Percentiles rank a stretch among this genome's conserved stretches.
These are phyloP conservation scores for Cyclargus thomasi DNA, from an alignment of 1,140 invertebrate genomes.

Conservation along the genomic window DNA sequence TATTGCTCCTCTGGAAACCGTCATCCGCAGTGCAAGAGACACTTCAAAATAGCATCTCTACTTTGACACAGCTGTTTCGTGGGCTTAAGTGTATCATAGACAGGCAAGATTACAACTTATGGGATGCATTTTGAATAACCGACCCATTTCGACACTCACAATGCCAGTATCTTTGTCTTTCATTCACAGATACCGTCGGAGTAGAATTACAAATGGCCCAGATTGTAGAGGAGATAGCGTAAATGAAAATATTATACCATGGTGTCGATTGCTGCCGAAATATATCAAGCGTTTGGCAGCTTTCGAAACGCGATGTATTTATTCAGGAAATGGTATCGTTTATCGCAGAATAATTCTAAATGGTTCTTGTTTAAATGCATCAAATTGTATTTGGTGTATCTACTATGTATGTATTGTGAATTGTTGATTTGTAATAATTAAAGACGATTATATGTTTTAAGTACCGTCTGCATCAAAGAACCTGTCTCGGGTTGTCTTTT, in stretches of 20 bases:
- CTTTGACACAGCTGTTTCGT: not conserved
- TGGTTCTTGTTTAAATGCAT: not conserved
- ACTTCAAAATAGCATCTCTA: no score
- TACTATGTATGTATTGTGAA: no score
- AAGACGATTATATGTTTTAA: no score
- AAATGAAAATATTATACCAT: conserved; percentile 7
- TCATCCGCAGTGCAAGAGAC: no score
- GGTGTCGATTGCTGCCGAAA: not conserved
- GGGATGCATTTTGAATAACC: conserved; percentile 17
- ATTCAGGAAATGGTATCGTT: not conserved
- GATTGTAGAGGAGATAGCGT: conserved; percentile 12
- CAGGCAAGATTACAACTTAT: conserved; percentile 20
- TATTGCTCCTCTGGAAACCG: no score
- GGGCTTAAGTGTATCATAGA: conserved; percentile 13
- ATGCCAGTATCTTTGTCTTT: conserved; percentile 19
- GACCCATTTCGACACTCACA: conserved; percentile 12
- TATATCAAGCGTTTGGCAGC: not conserved
- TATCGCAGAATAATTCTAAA: not conserved
- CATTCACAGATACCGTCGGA: conserved; percentile 15
- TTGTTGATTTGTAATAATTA: no score
- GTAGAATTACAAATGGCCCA: conserved; percentile 14
- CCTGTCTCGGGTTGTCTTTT: no score
- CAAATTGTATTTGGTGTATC: no score
- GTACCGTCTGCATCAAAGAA: no score
- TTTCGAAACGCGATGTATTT: not conserved